Evolutionary conservation across 2,797 vertebrate species (phyloP).

Genomic region (Triplophysa yarkandensis): DNA sequence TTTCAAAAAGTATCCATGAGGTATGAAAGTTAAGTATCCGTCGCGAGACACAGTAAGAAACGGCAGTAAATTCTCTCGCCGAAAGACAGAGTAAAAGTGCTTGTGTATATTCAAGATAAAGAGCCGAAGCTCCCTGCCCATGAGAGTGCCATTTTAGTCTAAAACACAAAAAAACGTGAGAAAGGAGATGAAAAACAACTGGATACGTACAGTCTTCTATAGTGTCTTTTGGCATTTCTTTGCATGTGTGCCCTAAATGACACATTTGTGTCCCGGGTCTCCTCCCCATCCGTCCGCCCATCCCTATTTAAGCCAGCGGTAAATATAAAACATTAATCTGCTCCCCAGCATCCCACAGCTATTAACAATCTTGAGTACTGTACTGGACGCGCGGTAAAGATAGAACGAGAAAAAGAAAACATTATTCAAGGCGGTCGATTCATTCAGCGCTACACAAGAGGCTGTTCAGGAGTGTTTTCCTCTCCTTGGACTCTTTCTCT

Average conservation of each 20-base stretch:
- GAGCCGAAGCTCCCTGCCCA: not conserved
- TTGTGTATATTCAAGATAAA: conserved; percentile 23
- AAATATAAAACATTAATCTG: conserved; percentile 60
- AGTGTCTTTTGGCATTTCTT: not conserved
- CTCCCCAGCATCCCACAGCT: conserved; percentile 58
- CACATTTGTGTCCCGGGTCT: conserved; percentile 2
- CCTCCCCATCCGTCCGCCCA: not conserved
- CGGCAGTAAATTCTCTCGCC: not conserved
- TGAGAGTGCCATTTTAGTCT: conserved; percentile 32
- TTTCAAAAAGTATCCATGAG: not conserved
- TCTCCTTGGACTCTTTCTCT: not conserved
- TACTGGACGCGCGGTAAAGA: conserved; percentile 18
- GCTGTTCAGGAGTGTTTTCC: conserved; percentile 14
- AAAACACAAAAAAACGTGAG: not conserved
- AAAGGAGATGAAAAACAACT: no score
- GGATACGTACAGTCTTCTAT: conserved; percentile 17
- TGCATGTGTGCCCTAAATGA: not conserved
- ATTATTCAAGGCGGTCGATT: conserved; percentile 21
- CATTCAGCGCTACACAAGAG: conserved; percentile 22
- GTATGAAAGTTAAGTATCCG: not conserved
- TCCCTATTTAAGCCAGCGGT: conserved; percentile 13
- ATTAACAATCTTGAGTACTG: conserved; percentile 64
- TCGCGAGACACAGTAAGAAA: not conserved
- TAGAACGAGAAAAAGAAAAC: conserved; percentile 25
- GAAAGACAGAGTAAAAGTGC: conserved; percentile 5